Base-by-base conservation (phyloP, 1,140 invertebrate species). In the Acyrthosiphon pisum region DNA sequence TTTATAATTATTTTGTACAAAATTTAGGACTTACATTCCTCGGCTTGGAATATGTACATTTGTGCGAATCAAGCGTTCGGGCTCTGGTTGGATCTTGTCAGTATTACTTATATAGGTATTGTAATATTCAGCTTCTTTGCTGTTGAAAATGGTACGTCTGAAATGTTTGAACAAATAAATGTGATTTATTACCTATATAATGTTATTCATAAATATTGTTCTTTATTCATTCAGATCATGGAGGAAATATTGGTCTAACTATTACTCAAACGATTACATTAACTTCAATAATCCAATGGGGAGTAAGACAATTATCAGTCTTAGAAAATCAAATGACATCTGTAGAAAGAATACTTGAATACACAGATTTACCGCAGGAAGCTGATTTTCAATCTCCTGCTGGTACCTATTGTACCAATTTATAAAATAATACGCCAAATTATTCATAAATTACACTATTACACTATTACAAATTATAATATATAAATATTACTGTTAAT, bases 281-380 rank as follows among this genome's bases (percentile, higher is more conserved):
- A 81, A 97, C 97, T 11, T 97, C 97, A 4, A 97, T 97, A 96
- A 96, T 99, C 93, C 98, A 98, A 95, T 98, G 97, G 96, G 97
- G 97, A 14, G 96, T 98, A 93, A 95, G 97, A 84, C 83, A 44
- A 44, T 44, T 26, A 44, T 26, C 83, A 26, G 37, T 41, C 8
- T 95, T 97, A 7, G 95, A 97, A 94, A 97, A 97, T 92, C 96
- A 98, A 94, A 97, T 98, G 96, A 98, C 23, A 44, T 44, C 97
- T 1, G 97, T 98, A 0, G 97, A 98, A 95, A 96, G 97, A 94
- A 96, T 98, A 18, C 94, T 98, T 18, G 96, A 98, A 94, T 98
- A 98, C 94, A 97, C 96, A 0, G 95, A 96, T 90, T 94, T 98
- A 6, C 96, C 97, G 0, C 95, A 95, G 56, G 97, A 97, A 95